Conservation (phyloP, 2,797 vertebrate genomes). For the Hemitrygon akajei region DNA sequence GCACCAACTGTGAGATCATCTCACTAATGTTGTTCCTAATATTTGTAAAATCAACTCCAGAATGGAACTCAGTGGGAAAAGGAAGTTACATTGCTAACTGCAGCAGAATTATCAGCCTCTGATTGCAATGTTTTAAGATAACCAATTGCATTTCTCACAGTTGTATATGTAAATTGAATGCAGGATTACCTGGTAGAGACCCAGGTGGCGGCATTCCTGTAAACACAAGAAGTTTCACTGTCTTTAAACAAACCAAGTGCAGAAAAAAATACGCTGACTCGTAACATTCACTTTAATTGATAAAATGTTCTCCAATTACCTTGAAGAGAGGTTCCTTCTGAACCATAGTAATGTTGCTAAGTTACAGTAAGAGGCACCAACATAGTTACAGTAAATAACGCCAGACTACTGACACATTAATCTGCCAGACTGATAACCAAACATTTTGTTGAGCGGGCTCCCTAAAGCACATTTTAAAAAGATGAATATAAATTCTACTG, state of each 20-base stretch:
- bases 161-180: neutral
- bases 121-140: neutral
- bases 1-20: neutral
- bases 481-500: neutral
- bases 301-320: neutral
- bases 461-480: neutral
- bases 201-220: slow-evolving; percentile 52
- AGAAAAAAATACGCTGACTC: neutral
- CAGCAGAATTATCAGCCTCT: neutral
- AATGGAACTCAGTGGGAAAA: neutral
- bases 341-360: neutral
- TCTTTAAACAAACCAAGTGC: neutral
- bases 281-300: neutral
- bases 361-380: slow-evolving; percentile 7
- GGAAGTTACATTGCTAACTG: neutral
- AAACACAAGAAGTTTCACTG: slow-evolving; percentile 36
- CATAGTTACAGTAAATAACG: neutral
- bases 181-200: slow-evolving; percentile 51
- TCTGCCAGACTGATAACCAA: neutral
- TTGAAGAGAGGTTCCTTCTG: slow-evolving; percentile 18
- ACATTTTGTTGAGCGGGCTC: neutral
- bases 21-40: too few relatives aligned
- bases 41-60: neutral
- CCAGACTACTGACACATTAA: neutral
- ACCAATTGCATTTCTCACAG: slow-evolving; percentile 11